Evolutionary conservation across 2,888 invertebrate genomes (phyloP), one percentile per base, ranked within the genome.

Genomic region (Cheilosia soror): DNA sequence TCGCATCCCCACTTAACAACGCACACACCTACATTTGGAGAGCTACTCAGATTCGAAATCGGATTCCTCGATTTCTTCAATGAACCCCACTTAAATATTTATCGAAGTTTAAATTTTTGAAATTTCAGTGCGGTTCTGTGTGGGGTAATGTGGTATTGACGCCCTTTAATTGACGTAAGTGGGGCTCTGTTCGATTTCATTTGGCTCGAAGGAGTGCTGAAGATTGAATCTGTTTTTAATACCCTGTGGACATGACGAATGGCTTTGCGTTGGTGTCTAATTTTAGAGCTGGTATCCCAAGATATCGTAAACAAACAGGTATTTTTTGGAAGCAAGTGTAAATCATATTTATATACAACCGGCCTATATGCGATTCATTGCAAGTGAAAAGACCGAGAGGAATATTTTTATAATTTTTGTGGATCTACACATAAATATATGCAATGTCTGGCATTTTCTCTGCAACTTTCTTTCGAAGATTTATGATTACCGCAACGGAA

Each of bases 401-500:
- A 27, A 31, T 5, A 13, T 44, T 55, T 31, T 13, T 69, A 0
- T 13, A 20, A 15, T 7, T 57, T 5, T 72, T 9, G 29, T 20
- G n/a, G 13, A n/a, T 29, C 0, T 49, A 20, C 20, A 20, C 20
- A 20, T 20, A 20, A 0, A 1, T 20, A 0, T 51, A 42, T 27
- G 69, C 47, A 9, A 20, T 20, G 20, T 57, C 29, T 37, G 62
- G 55, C 25, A 49, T 13, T 62, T 58, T 58, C 42, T 57, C 29
- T 37, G 62, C 62, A 31, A 49, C 15, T 62, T 58, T 58, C 42
- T 40, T 58, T 33, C 13, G 42, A 37, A 63, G 76, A 81, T 76
- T 57, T 81, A 81, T 55, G 81, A 75, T 69, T 81, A 63, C 69
- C 69, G 76, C 81, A 81, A 33, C 76, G 76, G 69, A 81, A 81